Percentiles rank a stretch among this genome's conserved stretches.
Conservation (phyloP, 2,797 vertebrate species). For the Poeciliopsis paucimaculata region DNA sequence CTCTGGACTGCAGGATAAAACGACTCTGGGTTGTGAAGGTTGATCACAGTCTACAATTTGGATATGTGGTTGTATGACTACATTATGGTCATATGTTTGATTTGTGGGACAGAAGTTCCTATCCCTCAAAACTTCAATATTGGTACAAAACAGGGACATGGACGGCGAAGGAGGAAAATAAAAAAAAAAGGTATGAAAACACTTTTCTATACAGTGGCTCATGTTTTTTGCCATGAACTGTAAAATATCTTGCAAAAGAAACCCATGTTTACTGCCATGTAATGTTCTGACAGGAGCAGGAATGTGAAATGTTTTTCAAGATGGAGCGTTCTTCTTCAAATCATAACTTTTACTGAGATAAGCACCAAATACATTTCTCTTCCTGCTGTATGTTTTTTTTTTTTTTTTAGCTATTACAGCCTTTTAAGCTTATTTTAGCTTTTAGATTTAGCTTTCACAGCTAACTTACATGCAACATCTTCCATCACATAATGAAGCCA, state of each 20-base stretch:
- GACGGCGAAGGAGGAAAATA: not conserved
- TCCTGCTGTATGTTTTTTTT: not conserved
- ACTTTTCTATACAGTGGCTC: not conserved
- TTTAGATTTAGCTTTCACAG: conserved; percentile 43
- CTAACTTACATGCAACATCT: conserved; percentile 48
- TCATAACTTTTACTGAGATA: not conserved
- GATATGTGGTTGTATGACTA: too few relatives aligned
- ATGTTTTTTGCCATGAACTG: not conserved
- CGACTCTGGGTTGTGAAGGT: too few relatives aligned
- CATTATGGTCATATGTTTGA: not conserved
- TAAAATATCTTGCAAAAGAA: not conserved
- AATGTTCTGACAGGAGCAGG: not conserved
- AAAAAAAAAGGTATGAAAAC: not conserved
- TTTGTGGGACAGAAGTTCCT: too few relatives aligned
- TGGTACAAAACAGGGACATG: too few relatives aligned
- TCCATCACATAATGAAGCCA: conserved; percentile 47
- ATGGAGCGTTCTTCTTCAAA: not conserved
- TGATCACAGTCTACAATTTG: too few relatives aligned
- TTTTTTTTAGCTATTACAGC: conserved; percentile 17
- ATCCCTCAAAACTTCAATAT: not conserved
- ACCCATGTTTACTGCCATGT: not conserved
- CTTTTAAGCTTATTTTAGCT: conserved; percentile 15
- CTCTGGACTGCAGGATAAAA: too few relatives aligned
- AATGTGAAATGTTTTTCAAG: not conserved
- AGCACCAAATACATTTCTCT: not conserved